A percentile compares a stretch with the other conserved stretches of the same genome.
phyloP scores from a whole-genome alignment of 1,140 invertebrate genomes.

The Bombus cullumanus region DNA sequence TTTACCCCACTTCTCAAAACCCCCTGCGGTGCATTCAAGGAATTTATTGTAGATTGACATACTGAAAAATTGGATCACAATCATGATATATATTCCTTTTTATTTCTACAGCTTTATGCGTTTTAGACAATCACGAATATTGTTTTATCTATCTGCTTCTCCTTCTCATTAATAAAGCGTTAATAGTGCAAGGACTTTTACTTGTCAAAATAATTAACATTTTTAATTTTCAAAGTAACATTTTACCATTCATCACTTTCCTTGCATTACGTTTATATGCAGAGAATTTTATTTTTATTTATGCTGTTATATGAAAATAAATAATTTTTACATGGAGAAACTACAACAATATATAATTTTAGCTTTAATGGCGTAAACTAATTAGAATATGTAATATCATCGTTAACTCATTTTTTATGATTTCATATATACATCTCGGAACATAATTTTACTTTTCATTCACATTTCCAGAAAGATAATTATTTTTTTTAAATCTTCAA shows the following conservation, averaged over 20 bases:
- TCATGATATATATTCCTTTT: not conserved
- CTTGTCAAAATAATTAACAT: not conserved
- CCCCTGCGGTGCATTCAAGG: slow-evolving; percentile 23
- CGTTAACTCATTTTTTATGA: slow-evolving; percentile 1
- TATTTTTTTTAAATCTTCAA: not conserved
- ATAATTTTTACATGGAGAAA: not conserved
- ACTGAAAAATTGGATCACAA: not conserved
- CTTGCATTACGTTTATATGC: not conserved
- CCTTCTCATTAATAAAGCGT: too few relatives aligned
- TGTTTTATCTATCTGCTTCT: not conserved
- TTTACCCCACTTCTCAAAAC: slow-evolving; percentile 46
- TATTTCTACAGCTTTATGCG: not conserved
- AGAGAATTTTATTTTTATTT: not conserved
- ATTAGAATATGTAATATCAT: not conserved
- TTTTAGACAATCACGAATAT: not conserved
- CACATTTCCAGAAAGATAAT: not conserved
- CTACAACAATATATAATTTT: not conserved
- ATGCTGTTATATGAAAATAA: not conserved
- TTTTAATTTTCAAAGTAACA: not conserved
- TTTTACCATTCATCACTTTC: too few relatives aligned
- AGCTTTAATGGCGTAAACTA: not conserved
- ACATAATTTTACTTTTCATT: not conserved
- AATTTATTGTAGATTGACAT: slow-evolving; percentile 16
- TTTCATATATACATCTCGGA: not conserved
- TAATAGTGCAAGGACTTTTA: too few relatives aligned